Conservation (phyloP, 2,888 invertebrate species). For the Petrolisthes manimaculis region DNA sequence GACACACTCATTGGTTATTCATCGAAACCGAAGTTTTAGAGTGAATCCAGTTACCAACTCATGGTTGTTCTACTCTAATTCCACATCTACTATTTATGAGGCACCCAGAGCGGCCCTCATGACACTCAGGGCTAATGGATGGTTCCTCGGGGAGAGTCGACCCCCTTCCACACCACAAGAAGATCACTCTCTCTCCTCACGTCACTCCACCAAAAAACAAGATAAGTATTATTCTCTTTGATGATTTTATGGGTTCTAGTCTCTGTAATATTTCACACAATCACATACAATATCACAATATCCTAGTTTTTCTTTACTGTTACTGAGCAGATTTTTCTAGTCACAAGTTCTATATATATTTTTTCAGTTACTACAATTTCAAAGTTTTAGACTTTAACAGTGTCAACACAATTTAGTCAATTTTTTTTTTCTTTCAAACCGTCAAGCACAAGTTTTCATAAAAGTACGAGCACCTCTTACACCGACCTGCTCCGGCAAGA, state of each 20-base stretch:
- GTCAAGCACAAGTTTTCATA: too few species aligned
- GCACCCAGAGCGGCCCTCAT: background rate
- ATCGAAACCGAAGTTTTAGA: conserved; percentile 34
- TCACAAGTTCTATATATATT: too few species aligned
- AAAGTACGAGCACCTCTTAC: conserved; percentile 24
- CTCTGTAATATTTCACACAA: background rate
- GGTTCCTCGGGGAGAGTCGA: too few species aligned
- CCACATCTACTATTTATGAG: conserved; percentile 29
- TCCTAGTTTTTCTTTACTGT: background rate
- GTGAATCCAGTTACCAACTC: conserved; percentile 18
- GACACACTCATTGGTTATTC: conserved; percentile 35
- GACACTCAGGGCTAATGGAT: background rate
- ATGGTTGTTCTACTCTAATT: conserved; percentile 29
- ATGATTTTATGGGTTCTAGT: too few species aligned
- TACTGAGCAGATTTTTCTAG: background rate
- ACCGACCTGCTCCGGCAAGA: background rate
- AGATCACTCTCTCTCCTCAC: too few species aligned
- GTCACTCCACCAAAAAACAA: too few species aligned
- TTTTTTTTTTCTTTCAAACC: too few species aligned
- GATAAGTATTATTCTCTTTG: too few species aligned
- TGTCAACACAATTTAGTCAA: too few species aligned
- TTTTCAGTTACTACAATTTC: too few species aligned
- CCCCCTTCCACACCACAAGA: too few species aligned
- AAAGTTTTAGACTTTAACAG: too few species aligned
- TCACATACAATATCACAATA: background rate